These are phyloP conservation scores for Phylloscopus trochiloides DNA, from an alignment of 2,113 vertebrate species.

Conservation along the genomic window DNA sequence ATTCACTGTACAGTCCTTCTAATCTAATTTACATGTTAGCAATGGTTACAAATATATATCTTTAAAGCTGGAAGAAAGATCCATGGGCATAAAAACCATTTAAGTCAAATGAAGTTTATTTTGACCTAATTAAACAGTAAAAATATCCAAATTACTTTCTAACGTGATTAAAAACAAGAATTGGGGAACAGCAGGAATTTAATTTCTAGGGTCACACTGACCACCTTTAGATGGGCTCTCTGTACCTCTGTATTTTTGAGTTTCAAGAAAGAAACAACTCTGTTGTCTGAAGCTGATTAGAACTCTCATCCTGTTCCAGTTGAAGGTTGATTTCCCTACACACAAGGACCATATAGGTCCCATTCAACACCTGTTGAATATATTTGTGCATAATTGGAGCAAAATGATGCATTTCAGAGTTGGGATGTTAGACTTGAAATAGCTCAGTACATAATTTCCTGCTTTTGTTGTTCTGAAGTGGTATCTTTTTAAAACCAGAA, in stretches of 20 bases:
- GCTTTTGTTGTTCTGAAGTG: neutral
- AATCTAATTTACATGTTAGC: neutral
- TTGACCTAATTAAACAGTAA: neutral
- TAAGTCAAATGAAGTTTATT: neutral
- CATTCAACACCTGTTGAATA: neutral
- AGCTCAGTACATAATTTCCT: neutral
- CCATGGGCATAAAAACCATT: neutral
- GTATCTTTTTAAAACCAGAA: neutral
- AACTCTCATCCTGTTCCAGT: neutral
- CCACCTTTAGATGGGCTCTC: neutral
- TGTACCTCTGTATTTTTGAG: neutral
- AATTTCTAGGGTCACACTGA: neutral
- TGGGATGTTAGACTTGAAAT: neutral
- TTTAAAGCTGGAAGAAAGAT: neutral
- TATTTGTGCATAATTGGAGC: neutral
- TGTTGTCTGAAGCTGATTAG: conserved; percentile 37
- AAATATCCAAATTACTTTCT: neutral
- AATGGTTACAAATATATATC: neutral
- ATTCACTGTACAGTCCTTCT: neutral
- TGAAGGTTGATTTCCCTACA: neutral
- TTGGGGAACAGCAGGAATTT: neutral
- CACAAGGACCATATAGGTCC: neutral
- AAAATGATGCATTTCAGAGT: neutral
- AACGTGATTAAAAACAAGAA: neutral
- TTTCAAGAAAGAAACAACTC: neutral